Evolutionary conservation across 2,888 invertebrate genomes (phyloP).

Genomic region (Argyresthia goedartella): DNA sequence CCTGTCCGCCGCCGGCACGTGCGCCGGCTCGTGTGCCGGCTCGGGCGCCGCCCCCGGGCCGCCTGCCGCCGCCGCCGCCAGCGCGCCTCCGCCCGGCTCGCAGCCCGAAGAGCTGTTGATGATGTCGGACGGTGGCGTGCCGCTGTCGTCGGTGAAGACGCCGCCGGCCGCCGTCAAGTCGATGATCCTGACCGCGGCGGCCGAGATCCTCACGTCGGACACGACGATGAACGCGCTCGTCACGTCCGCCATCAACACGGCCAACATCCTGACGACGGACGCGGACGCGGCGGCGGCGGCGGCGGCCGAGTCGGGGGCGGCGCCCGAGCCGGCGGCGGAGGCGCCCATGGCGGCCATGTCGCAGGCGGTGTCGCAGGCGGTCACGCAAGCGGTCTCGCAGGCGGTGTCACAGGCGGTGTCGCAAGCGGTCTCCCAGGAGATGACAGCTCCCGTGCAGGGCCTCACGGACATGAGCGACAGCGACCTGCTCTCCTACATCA

Average conservation of each 20-base stretch:
- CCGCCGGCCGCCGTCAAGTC: conserved; percentile 77
- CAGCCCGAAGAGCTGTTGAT: conserved; percentile 50
- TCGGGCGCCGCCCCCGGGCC: conserved; percentile 25
- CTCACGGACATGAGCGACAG: conserved; percentile 89
- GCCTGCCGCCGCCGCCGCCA: conserved; percentile 5
- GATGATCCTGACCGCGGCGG: conserved; percentile 82
- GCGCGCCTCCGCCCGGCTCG: too few relatives aligned
- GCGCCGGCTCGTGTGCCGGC: conserved; percentile 16
- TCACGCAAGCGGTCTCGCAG: conserved; percentile 59
- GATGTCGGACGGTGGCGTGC: conserved; percentile 37
- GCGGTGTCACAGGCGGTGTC: conserved; percentile 62
- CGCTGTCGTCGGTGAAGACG: conserved; percentile 60
- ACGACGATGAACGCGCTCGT: conserved; percentile 69
- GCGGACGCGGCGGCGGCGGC: too few relatives aligned
- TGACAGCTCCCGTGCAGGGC: conserved; percentile 76
- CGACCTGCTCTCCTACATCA: conserved; percentile 89
- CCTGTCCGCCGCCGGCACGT: conserved; percentile 32
- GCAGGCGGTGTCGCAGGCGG: conserved; percentile 64
- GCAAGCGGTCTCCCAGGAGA: conserved; percentile 62
- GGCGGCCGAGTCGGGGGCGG: conserved; percentile 21
- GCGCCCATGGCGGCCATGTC: conserved; percentile 58
- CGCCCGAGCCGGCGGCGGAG: conserved; percentile 41
- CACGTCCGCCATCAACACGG: conserved; percentile 66
- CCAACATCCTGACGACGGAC: conserved; percentile 54
- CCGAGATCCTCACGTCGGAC: conserved; percentile 77